Percentiles rank a stretch among this genome's conserved stretches.
Conservation (phyloP, 1,140 invertebrate species). For the Caenorhabditis latens region DNA sequence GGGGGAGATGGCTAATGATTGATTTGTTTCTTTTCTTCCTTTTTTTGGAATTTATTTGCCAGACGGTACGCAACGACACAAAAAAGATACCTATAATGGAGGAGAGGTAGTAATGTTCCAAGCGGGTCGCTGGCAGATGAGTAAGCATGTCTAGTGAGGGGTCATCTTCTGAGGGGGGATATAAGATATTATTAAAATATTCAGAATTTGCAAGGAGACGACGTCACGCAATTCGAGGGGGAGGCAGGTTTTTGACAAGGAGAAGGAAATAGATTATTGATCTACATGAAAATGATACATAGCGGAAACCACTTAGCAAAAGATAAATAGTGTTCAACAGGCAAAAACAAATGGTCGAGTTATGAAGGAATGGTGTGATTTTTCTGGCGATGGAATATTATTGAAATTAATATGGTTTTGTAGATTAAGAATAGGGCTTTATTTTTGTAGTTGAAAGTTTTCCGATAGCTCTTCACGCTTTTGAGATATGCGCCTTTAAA, state of each 20-base stretch:
- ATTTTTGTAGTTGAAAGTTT: too few relatives aligned
- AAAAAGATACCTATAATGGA: conserved; percentile 17
- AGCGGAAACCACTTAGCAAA: neutral
- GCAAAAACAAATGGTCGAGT: neutral
- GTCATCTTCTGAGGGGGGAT: neutral
- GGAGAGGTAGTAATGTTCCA: conserved; percentile 36
- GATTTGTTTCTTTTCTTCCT: conserved; percentile 37
- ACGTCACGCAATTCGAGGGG: conserved; percentile 35
- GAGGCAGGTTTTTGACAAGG: conserved; percentile 3
- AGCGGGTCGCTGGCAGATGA: conserved; percentile 24
- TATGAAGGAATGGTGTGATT: neutral
- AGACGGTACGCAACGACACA: neutral
- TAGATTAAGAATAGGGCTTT: too few relatives aligned
- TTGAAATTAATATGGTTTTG: neutral
- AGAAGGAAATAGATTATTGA: neutral
- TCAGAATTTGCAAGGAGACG: conserved; percentile 21
- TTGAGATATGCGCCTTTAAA: too few relatives aligned
- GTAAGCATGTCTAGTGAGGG: neutral
- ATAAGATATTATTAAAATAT: neutral
- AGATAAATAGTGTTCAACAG: neutral
- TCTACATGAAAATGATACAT: conserved; percentile 25
- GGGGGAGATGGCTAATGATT: neutral
- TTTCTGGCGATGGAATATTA: neutral
- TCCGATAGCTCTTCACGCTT: too few relatives aligned
- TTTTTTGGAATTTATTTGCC: neutral